Evolutionary conservation across 1,140 invertebrate genomes (phyloP).

Genomic region (Ostrea denselamellosa): DNA sequence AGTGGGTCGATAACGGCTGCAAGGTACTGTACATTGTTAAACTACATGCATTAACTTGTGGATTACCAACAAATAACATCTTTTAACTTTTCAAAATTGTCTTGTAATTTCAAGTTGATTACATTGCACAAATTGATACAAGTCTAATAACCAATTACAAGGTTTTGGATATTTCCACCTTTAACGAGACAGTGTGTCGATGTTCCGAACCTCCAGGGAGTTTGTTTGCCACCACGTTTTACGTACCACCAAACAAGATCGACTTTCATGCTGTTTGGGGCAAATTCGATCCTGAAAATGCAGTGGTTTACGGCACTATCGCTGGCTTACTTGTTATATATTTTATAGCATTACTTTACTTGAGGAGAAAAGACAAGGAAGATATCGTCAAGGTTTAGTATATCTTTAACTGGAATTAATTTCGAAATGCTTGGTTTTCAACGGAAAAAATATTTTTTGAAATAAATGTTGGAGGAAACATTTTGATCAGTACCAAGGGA

Average conservation of each 20-base stretch:
- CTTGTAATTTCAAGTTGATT: too few relatives aligned
- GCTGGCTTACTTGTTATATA: conserved; percentile 78
- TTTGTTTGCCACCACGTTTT: conserved; percentile 68
- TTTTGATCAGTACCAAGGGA: too few relatives aligned
- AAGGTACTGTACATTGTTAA: conserved; percentile 29
- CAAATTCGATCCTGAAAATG: conserved; percentile 67
- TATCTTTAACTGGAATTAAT: background rate
- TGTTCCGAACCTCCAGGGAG: conserved; percentile 65
- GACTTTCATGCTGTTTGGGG: conserved; percentile 81
- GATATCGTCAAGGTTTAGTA: conserved; percentile 57
- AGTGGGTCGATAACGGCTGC: conserved; percentile 48
- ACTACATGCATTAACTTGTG: conserved; percentile 28
- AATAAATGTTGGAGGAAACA: too few relatives aligned
- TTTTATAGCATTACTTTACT: conserved; percentile 76
- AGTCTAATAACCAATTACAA: background rate
- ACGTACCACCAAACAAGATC: conserved; percentile 80
- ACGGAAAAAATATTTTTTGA: too few relatives aligned
- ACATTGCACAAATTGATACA: too few relatives aligned
- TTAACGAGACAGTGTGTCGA: conserved; percentile 53
- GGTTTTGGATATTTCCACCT: conserved; percentile 49
- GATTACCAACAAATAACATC: background rate
- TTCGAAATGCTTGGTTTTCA: too few relatives aligned
- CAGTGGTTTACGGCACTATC: conserved; percentile 75
- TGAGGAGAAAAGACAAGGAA: conserved; percentile 77
- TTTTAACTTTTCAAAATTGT: too few relatives aligned